A percentile compares a stretch with the other conserved stretches of the same genome.
Conservation (phyloP, 2,113 vertebrate species). For the Glaucomys volans region DNA sequence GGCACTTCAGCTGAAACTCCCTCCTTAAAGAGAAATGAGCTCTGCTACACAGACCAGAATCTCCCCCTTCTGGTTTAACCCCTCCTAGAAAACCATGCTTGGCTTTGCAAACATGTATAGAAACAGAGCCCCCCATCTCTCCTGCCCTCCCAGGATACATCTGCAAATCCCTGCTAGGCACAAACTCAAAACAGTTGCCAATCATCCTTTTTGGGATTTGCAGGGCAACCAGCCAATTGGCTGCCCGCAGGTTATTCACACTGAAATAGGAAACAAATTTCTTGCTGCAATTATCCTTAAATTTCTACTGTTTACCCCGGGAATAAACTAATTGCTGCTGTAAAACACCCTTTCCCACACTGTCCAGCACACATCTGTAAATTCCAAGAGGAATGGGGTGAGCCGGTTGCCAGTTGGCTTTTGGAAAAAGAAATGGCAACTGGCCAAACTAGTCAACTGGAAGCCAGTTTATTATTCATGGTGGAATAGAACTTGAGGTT, state of each 20-base stretch:
- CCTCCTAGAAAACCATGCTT: slow-evolving; percentile 17
- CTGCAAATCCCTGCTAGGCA: slow-evolving; percentile 77
- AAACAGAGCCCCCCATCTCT: background rate
- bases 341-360: slow-evolving; percentile 80
- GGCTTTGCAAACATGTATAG: slow-evolving; percentile 11
- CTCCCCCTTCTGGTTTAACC: slow-evolving; percentile 22
- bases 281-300: slow-evolving; percentile 81
- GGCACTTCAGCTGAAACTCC: background rate
- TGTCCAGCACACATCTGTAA: slow-evolving; percentile 76
- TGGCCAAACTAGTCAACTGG: slow-evolving; percentile 74
- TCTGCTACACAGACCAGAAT: background rate
- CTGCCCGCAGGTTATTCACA: slow-evolving; percentile 71
- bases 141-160: slow-evolving; percentile 54
- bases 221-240: slow-evolving; percentile 82
- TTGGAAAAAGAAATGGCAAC: slow-evolving; percentile 71
- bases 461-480: slow-evolving; percentile 55
- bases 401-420: slow-evolving; percentile 80
- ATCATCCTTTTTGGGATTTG: slow-evolving; percentile 44
- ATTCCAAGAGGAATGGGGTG: slow-evolving; percentile 66
- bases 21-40: slow-evolving; percentile 59
- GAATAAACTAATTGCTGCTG: slow-evolving; percentile 82
- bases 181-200: slow-evolving; percentile 78
- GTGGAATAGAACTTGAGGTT: slow-evolving; percentile 35
- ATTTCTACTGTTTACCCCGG: slow-evolving; percentile 84
- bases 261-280: slow-evolving; percentile 80